Evolutionary conservation across 2,797 vertebrate genomes (phyloP).

Genomic region (Acrocephalus scirpaceus): DNA sequence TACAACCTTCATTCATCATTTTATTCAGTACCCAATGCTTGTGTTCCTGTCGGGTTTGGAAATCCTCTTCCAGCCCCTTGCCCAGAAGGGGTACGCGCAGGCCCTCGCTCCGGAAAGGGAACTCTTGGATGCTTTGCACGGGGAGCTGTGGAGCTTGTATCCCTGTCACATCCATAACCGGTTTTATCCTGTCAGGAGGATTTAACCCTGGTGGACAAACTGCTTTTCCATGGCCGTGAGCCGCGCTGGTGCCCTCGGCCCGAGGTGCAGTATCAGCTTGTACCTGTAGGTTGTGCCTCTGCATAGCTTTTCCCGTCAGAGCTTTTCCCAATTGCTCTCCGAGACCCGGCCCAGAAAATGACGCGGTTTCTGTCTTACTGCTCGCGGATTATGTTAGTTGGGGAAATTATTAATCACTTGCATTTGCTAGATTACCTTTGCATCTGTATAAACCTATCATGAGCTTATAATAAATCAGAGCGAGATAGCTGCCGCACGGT

Average conservation of each 20-base stretch:
- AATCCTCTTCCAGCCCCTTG: background rate
- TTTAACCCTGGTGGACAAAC: rapidly evolving
- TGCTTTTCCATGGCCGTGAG: rapidly evolving
- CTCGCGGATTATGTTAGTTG: background rate
- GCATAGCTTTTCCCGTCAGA: background rate
- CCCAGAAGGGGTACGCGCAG: background rate
- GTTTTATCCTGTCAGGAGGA: background rate
- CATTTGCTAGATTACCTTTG: background rate
- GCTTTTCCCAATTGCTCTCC: background rate
- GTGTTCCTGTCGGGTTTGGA: background rate
- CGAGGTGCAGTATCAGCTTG: background rate
- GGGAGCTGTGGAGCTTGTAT: rapidly evolving
- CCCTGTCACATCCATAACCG: rapidly evolving
- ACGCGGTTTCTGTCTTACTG: background rate
- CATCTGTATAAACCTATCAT: background rate
- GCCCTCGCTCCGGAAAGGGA: background rate
- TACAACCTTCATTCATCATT: background rate
- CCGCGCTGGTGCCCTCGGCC: background rate
- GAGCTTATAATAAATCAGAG: background rate
- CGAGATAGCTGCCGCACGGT: rapidly evolving
- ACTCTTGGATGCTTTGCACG: rapidly evolving
- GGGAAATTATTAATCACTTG: background rate
- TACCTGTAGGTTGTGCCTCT: conserved; percentile 34
- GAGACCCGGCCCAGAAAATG: background rate
- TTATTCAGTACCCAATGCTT: background rate